phyloP scores from a whole-genome alignment of 2,797 vertebrate species.

The Danio jaintianensis region DNA sequence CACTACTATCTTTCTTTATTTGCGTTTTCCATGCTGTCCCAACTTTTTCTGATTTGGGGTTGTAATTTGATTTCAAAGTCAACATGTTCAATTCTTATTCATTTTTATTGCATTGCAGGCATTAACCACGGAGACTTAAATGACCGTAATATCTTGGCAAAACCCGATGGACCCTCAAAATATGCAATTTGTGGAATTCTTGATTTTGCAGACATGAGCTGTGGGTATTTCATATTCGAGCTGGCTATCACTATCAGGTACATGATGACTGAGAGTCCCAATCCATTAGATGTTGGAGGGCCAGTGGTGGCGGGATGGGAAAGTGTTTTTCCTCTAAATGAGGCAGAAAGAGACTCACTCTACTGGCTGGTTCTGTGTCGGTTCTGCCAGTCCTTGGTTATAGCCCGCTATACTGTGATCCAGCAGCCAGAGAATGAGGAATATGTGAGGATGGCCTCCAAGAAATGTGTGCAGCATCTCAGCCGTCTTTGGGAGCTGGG shows the following conservation, averaged over 20 bases:
- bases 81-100: not conserved
- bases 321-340: conserved; percentile 82
- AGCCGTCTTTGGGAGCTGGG: conserved; percentile 78
- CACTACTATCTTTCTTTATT: too few species aligned
- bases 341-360: conserved; percentile 79
- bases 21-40: too few species aligned
- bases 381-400: conserved; percentile 87
- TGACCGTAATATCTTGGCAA: conserved; percentile 87
- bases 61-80: not conserved
- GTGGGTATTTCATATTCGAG: conserved; percentile 87
- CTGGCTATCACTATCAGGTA: conserved; percentile 88
- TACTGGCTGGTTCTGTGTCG: conserved; percentile 85
- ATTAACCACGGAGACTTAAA: conserved; percentile 94
- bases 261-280: conserved; percentile 88
- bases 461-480: conserved; percentile 76
- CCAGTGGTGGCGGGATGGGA: conserved; percentile 89
- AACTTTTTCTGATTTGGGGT: too few species aligned
- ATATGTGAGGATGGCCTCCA: conserved; percentile 84
- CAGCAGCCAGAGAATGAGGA: conserved; percentile 86
- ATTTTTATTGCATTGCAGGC: conserved; percentile 72
- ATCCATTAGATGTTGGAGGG: conserved; percentile 82
- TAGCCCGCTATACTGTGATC: conserved; percentile 72
- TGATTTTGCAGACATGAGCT: conserved; percentile 90
- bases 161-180: conserved; percentile 57
- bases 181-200: conserved; percentile 87